phyloP scores from a whole-genome alignment of 2,113 vertebrate species.

The Conger conger region DNA sequence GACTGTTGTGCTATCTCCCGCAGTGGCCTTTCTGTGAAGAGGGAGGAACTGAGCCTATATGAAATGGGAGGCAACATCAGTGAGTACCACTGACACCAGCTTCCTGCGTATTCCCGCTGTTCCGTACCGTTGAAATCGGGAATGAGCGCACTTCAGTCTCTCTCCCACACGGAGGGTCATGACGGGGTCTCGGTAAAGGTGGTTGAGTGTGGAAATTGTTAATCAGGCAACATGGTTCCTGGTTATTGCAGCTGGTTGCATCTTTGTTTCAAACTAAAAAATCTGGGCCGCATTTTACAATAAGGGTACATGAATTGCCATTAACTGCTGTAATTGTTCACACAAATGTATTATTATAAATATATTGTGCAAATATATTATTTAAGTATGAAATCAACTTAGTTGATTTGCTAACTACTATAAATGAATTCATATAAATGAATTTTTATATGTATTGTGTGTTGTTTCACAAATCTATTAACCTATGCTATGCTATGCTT shows the following conservation, averaged over 20 bases:
- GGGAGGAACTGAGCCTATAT: conserved; percentile 87
- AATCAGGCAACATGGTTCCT: too few species aligned
- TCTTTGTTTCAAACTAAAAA: too few species aligned
- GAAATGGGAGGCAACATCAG: conserved; percentile 98
- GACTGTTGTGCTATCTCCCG: conserved; percentile 50
- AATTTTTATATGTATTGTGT: too few species aligned
- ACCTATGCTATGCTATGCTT: background rate
- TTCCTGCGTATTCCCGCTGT: background rate
- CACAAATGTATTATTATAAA: too few species aligned
- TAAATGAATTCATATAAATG: too few species aligned
- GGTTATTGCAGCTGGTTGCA: too few species aligned
- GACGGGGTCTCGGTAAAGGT: background rate
- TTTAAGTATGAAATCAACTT: too few species aligned
- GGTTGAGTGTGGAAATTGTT: background rate
- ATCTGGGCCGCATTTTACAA: too few species aligned
- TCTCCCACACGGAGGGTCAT: background rate
- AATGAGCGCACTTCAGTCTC: background rate
- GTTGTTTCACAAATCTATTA: background rate
- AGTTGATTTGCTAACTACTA: too few species aligned
- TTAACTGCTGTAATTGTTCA: too few species aligned
- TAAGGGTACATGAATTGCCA: too few species aligned
- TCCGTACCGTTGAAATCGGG: background rate
- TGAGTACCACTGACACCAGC: conserved; percentile 65
- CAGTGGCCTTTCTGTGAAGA: conserved; percentile 76
- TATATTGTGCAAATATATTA: too few species aligned